Conservation (phyloP, 1,140 invertebrate genomes). For the Drosophila erecta region DNA sequence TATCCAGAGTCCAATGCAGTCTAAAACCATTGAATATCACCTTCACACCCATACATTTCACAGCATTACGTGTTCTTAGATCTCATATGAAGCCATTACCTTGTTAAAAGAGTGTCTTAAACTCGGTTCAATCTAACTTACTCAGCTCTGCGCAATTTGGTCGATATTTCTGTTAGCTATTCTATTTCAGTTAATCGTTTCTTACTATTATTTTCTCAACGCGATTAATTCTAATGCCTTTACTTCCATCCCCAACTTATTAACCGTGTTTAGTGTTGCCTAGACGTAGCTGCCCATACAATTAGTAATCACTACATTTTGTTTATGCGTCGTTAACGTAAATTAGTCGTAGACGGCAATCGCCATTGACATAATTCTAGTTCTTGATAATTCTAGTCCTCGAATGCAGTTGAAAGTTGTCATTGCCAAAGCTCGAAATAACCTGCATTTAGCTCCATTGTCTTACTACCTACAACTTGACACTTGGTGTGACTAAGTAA, state of each 20-base stretch:
- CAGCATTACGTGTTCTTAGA: constrained; percentile 29
- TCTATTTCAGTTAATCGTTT: constrained; percentile 27
- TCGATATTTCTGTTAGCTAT: constrained; percentile 38
- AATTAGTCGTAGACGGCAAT: constrained; percentile 27
- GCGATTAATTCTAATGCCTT: constrained; percentile 4
- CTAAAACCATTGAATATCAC: neutral
- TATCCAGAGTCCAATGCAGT: neutral
- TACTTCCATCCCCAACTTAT: constrained; percentile 12
- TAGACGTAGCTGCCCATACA: constrained; percentile 36
- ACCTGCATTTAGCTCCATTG: constrained; percentile 48
- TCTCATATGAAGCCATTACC: constrained; percentile 31
- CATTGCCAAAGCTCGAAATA: constrained; percentile 27
- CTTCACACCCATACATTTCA: constrained; percentile 6
- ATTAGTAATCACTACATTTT: constrained; percentile 34
- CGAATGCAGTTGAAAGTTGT: constrained; percentile 35
- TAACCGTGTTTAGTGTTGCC: constrained; percentile 39
- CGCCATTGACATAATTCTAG: neutral
- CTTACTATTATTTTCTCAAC: constrained; percentile 30
- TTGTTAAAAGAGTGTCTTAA: constrained; percentile 33
- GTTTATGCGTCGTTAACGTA: constrained; percentile 38
- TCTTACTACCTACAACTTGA: constrained; percentile 45
- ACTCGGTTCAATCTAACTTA: constrained; percentile 52
- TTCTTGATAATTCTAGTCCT: constrained; percentile 1
- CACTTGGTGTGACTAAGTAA: too few relatives aligned
- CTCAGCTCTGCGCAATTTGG: constrained; percentile 53